phyloP scores from a whole-genome alignment of 2,113 vertebrate species.

The Halichoerus grypus region DNA sequence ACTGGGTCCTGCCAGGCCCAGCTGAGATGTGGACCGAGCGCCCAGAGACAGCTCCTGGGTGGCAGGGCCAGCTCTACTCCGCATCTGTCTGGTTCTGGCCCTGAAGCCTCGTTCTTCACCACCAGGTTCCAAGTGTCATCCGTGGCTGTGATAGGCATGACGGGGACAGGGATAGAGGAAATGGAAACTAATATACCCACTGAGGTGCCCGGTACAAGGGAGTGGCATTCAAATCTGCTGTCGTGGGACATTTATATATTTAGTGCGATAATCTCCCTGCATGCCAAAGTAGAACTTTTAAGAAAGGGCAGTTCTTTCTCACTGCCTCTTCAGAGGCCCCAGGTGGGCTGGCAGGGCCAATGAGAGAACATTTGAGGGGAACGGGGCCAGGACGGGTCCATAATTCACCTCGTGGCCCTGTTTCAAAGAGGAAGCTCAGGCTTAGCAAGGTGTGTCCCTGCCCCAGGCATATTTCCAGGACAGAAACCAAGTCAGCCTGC shows the following conservation, averaged over 20 bases:
- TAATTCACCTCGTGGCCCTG: not conserved
- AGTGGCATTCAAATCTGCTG: rapidly evolving
- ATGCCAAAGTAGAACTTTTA: not conserved
- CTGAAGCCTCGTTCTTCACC: not conserved
- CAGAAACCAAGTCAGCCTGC: not conserved
- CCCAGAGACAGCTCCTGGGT: rapidly evolving
- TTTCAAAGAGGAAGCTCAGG: not conserved
- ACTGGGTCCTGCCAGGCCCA: not conserved
- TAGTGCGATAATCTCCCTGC: not conserved
- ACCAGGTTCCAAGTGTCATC: not conserved
- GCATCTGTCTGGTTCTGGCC: not conserved
- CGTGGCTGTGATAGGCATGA: not conserved
- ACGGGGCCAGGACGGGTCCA: not conserved
- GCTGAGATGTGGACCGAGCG: not conserved
- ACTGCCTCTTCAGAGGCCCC: not conserved
- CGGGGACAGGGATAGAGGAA: not conserved
- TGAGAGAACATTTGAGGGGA: not conserved
- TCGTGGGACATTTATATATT: not conserved
- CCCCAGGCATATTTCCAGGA: not conserved
- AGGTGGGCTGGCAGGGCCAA: not conserved
- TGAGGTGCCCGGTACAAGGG: rapidly evolving
- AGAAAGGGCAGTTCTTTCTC: not conserved
- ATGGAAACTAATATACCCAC: not conserved
- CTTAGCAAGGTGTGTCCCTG: not conserved
- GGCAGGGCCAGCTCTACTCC: not conserved